Conservation (phyloP, 2,888 invertebrate genomes). For the Fragum sueziense region DNA sequence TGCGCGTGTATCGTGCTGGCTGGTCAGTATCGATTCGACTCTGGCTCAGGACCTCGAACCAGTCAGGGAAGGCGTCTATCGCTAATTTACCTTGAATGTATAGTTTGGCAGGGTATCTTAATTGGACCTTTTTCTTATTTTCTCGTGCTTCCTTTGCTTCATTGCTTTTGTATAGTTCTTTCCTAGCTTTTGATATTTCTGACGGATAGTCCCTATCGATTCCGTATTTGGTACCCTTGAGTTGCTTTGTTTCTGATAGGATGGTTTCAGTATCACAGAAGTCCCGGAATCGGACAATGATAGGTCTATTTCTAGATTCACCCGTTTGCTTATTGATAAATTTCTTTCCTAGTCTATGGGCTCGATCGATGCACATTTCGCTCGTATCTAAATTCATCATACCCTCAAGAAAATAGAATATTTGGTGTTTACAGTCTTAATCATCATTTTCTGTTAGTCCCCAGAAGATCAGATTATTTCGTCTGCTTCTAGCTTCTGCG, state of each 20-base stretch:
- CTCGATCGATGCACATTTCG: constrained; percentile 10
- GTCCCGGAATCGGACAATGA: constrained; percentile 35
- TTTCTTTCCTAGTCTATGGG: neutral
- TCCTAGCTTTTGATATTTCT: constrained; percentile 30
- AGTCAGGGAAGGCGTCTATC: too few species aligned
- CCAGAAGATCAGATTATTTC: constrained; percentile 16
- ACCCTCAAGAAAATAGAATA: neutral
- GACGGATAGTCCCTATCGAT: constrained; percentile 37
- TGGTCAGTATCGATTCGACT: too few species aligned
- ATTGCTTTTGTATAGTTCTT: constrained; percentile 12
- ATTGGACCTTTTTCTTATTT: too few species aligned
- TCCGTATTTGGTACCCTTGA: constrained; percentile 21
- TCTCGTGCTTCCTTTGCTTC: constrained; percentile 13
- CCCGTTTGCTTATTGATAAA: too few species aligned
- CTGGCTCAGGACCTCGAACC: too few species aligned
- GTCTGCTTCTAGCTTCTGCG: constrained; percentile 7
- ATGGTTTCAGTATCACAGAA: constrained; percentile 23
- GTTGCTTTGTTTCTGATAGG: constrained; percentile 22
- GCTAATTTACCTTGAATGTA: too few species aligned
- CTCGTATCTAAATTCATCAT: constrained; percentile 10
- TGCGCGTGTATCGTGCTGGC: too few species aligned
- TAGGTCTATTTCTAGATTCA: constrained; percentile 23
- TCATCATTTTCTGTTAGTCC: constrained; percentile 1
- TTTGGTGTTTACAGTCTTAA: neutral
- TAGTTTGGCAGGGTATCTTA: too few species aligned